Evolutionary conservation across 2,888 invertebrate species (phyloP).

Genomic region (Antheraea assamensis): DNA sequence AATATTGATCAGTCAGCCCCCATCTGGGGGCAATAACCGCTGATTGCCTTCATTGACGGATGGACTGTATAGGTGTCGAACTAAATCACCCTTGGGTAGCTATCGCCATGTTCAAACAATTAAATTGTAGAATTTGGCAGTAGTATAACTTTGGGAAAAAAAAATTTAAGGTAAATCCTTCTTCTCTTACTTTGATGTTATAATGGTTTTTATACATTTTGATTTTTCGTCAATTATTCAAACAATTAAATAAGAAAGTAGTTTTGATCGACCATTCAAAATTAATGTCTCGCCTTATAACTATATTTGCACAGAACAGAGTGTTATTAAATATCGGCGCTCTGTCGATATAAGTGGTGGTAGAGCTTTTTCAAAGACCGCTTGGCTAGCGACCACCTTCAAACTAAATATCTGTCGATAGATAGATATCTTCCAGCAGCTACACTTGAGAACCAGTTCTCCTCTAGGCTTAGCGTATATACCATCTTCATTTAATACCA

Average conservation of each 20-base stretch:
- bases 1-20: slow-evolving; percentile 59
- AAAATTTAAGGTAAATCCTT: not conserved
- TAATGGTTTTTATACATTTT: not conserved
- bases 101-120: not conserved
- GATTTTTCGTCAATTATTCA: not conserved
- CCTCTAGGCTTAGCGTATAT: no score
- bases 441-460: no score
- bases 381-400: no score
- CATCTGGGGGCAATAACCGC: slow-evolving; percentile 53
- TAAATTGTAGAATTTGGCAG: not conserved
- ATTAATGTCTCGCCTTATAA: not conserved
- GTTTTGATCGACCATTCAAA: no score
- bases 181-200: not conserved
- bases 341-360: not conserved
- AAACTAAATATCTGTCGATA: no score
- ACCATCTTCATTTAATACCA: no score
- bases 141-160: not conserved
- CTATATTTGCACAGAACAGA: not conserved
- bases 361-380: no score
- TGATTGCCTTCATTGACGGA: slow-evolving; percentile 62
- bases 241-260: not conserved
- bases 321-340: not conserved
- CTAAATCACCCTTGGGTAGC: slow-evolving; percentile 13
- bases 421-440: no score
- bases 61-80: slow-evolving; percentile 31